These are phyloP conservation scores for Schmidtea mediterranea DNA, from an alignment of 1,140 invertebrate genomes.

Conservation along the genomic window DNA sequence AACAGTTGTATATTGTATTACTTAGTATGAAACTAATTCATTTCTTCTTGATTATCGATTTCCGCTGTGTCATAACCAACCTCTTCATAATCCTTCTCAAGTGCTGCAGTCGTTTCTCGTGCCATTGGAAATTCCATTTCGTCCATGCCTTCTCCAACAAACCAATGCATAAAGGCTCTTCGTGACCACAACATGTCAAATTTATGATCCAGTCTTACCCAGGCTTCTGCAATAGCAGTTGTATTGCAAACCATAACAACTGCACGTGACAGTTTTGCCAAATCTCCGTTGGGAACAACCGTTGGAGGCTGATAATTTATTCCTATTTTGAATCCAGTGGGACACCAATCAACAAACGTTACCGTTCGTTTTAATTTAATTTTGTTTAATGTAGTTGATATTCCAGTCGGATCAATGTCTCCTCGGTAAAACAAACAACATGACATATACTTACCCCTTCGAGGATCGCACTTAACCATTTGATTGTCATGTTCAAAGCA, in stretches of 20 bases:
- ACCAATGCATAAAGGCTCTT: constrained; percentile 11
- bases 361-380: constrained; percentile 37
- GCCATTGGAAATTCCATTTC: constrained; percentile 39
- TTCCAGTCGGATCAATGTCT: constrained; percentile 41
- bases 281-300: constrained; percentile 15
- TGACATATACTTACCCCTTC: constrained; percentile 21
- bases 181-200: constrained; percentile 9
- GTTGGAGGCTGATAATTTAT: constrained; percentile 18
- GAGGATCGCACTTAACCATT: constrained; percentile 40
- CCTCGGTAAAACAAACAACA: constrained; percentile 20
- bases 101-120: no score
- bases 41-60: no score
- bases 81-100: no score
- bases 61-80: no score
- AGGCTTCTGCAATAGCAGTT: constrained; percentile 40
- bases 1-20: no score
- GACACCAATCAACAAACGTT: constrained; percentile 8
- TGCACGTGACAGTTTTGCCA: constrained; percentile 23
- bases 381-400: constrained; percentile 51
- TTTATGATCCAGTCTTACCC: constrained; percentile 15
- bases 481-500: constrained; percentile 38
- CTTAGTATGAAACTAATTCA: no score
- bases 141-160: constrained; percentile 18
- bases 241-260: constrained; percentile 51
- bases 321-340: constrained; percentile 32